Evolutionary conservation across 2,113 vertebrate species (phyloP), one percentile per base, ranked within the genome.

Genomic region (Gallinago jamesoni): DNA sequence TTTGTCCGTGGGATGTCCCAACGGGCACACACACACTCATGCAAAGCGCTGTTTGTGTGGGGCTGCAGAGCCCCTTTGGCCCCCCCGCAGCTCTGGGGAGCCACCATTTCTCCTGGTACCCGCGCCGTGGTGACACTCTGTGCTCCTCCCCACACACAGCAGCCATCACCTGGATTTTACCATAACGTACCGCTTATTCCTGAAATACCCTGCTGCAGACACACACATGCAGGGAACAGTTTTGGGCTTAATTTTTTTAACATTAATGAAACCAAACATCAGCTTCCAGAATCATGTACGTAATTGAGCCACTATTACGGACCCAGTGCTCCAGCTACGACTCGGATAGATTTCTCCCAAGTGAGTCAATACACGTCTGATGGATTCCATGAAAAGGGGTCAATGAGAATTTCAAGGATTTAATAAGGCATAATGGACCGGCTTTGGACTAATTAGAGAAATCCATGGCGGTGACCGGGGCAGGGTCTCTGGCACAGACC

Each of bases 371-470:
- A 83, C 0, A 3, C 5, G 0, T 68, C 82, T 80, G 64, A 91
- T 92, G 82, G 93, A 89, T 89, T 74, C 88, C 77, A 88, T 81
- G 77, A 80, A 86, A 94, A 95, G 6, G 5, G 73, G 90, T 77
- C 94, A 85, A 93, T 96, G 70, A 94, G 69, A 92, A 91, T 83
- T 84, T 90, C 85, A 76, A 75, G 95, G 89, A 81, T 93, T 92
- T 89, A 92, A 83, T 60, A 87, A 81, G 79, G 89, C 52, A 19
- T 43, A 73, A 89, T 84, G 52, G 64, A 50, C 35, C 3, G 2
- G 83, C 57, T 89, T 56, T 45, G 25, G 86, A 39, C 81, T 67
- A 57, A 67, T 94, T 85, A 43, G 57, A 56, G 68, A 86, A 55
- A 70, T 35, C 78, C 35, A 27, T 9, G 30, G 90, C 69, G 68